Conservation (phyloP, 1,140 invertebrate genomes). For the Lucilia cuprina region DNA sequence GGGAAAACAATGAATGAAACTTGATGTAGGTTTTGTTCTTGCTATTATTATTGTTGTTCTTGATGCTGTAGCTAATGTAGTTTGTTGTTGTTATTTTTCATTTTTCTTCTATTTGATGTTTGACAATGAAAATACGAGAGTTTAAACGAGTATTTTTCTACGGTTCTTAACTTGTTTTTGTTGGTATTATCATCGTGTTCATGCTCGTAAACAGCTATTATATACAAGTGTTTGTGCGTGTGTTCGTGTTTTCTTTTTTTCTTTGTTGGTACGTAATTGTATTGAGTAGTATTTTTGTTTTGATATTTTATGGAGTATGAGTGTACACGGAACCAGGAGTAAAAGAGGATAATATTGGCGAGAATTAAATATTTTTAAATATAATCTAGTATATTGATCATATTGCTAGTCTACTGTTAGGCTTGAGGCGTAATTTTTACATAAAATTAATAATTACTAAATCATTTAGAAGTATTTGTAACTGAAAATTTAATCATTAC, state of each 20-base stretch:
- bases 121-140: slow-evolving; percentile 21
- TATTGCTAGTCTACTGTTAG: no score
- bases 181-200: background rate
- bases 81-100: background rate
- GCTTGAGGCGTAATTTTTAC: no score
- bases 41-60: background rate
- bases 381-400: no score
- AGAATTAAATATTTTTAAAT: no score
- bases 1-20: slow-evolving; percentile 20
- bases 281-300: background rate
- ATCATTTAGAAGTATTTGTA: no score
- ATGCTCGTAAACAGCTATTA: background rate
- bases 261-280: background rate
- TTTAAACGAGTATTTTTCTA: background rate
- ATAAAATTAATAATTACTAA: no score
- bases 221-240: background rate
- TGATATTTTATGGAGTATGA: background rate
- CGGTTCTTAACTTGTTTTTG: background rate
- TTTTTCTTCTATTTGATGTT: background rate
- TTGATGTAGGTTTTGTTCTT: background rate
- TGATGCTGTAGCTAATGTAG: background rate
- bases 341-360: no score
- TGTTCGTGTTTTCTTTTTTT: background rate
- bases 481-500: no score
- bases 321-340: no score